phyloP scores from a whole-genome alignment of 1,140 invertebrate species.

The Venustaconcha ellipsiformis region DNA sequence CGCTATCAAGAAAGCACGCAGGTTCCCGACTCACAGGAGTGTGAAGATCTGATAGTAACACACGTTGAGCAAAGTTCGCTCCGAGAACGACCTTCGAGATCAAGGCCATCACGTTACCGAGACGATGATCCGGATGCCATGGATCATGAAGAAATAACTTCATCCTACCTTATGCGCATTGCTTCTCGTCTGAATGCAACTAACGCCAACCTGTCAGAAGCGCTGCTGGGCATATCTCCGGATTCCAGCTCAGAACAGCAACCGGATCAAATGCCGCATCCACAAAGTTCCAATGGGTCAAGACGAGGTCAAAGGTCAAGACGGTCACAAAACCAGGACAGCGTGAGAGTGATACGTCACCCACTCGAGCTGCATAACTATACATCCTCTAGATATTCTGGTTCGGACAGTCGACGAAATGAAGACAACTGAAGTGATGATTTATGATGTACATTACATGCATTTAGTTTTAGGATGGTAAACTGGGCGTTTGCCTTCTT shows the following conservation, averaged over 20 bases:
- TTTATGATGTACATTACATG: too few species aligned
- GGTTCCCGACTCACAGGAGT: slow-evolving; percentile 17
- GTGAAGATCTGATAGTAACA: slow-evolving; percentile 19
- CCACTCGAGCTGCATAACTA: slow-evolving; percentile 23
- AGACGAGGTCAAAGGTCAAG: slow-evolving; percentile 30
- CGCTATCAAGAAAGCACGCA: slow-evolving; percentile 13
- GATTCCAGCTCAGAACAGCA: slow-evolving; percentile 8
- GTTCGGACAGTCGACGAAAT: slow-evolving; percentile 8
- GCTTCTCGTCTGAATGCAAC: slow-evolving; percentile 43
- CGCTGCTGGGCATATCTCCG: slow-evolving; percentile 28
- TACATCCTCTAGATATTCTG: slow-evolving; percentile 3
- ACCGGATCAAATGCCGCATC: slow-evolving; percentile 3
- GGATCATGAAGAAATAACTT: slow-evolving; percentile 34
- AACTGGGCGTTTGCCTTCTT: too few species aligned
- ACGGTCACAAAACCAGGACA: slow-evolving; percentile 27
- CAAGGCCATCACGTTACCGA: slow-evolving; percentile 1
- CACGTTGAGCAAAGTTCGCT: background rate
- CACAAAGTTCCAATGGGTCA: slow-evolving; percentile 5
- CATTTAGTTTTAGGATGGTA: too few species aligned
- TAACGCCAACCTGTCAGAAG: slow-evolving; percentile 44
- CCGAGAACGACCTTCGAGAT: background rate
- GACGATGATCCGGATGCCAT: slow-evolving; percentile 29
- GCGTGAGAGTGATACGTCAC: slow-evolving; percentile 40
- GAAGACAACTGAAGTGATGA: too few species aligned
- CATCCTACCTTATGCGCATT: slow-evolving; percentile 40